phyloP scores from a whole-genome alignment of 2,113 vertebrate genomes.

The Chionodraco myersi region DNA sequence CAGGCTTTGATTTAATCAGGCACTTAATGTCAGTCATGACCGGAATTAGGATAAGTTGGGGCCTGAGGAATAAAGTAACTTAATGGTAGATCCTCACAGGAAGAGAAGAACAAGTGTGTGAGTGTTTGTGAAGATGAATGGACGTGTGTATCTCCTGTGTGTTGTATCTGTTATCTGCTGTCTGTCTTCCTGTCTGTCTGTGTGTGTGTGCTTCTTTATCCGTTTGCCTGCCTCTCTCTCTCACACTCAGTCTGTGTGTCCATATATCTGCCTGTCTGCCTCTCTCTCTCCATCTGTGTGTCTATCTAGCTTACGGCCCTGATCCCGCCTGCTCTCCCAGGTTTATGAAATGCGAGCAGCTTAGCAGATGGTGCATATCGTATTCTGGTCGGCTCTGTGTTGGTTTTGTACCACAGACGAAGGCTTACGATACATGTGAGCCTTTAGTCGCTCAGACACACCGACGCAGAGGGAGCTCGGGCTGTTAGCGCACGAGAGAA shows the following conservation, averaged over 20 bases:
- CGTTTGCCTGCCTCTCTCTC: slow-evolving; percentile 27
- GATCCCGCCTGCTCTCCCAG: slow-evolving; percentile 78
- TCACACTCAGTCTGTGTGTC: slow-evolving; percentile 7
- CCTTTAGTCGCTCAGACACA: slow-evolving; percentile 73
- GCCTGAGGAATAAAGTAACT: background rate
- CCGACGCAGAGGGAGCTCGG: slow-evolving; percentile 62
- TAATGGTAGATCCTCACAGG: slow-evolving; percentile 9
- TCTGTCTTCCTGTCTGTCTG: too few species aligned
- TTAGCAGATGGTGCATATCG: slow-evolving; percentile 82
- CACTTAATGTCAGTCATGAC: background rate
- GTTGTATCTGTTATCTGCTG: slow-evolving; percentile 45
- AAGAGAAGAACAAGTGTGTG: slow-evolving; percentile 1
- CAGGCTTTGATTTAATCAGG: background rate
- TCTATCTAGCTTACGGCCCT: slow-evolving; percentile 74
- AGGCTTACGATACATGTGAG: slow-evolving; percentile 78
- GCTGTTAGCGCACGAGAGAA: slow-evolving; percentile 49
- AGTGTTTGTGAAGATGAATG: slow-evolving; percentile 23
- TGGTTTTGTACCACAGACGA: slow-evolving; percentile 79
- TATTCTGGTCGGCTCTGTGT: slow-evolving; percentile 76
- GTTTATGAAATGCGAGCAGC: slow-evolving; percentile 80
- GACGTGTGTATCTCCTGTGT: slow-evolving; percentile 19
- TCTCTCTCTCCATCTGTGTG: slow-evolving; percentile 65
- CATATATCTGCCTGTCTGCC: slow-evolving; percentile 26
- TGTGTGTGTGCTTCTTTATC: slow-evolving; percentile 30
- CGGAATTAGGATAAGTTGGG: background rate